phyloP scores from a whole-genome alignment of 1,140 invertebrate genomes.

The Mycetomoellerius zeteki region DNA sequence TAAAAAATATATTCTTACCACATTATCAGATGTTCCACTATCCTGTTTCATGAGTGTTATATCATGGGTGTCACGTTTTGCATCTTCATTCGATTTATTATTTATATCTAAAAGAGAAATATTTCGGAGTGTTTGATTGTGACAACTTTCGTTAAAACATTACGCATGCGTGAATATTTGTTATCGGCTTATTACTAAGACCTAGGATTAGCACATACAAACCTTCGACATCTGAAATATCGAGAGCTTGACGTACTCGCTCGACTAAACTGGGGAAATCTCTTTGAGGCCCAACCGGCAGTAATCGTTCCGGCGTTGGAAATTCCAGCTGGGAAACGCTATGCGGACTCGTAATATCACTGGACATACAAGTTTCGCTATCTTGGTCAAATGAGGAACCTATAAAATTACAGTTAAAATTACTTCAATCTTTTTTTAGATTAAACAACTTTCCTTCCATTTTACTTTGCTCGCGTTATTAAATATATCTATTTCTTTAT shows the following conservation, averaged over 20 bases:
- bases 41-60: slow-evolving; percentile 76
- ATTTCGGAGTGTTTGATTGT: background rate
- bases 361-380: slow-evolving; percentile 81
- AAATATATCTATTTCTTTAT: slow-evolving; percentile 7
- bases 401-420: slow-evolving; percentile 27
- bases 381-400: slow-evolving; percentile 79
- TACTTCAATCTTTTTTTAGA: background rate
- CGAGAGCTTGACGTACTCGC: slow-evolving; percentile 79
- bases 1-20: slow-evolving; percentile 66
- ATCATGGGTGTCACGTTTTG: slow-evolving; percentile 37
- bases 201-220: background rate
- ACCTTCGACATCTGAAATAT: slow-evolving; percentile 79
- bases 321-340: slow-evolving; percentile 83
- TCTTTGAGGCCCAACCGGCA: slow-evolving; percentile 81
- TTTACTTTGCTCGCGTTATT: background rate
- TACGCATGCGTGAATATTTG: background rate
- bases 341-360: slow-evolving; percentile 81
- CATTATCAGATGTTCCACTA: slow-evolving; percentile 78
- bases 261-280: slow-evolving; percentile 80
- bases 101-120: slow-evolving; percentile 68
- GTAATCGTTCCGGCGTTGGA: slow-evolving; percentile 83
- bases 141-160: background rate
- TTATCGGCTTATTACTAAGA: background rate
- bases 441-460: background rate
- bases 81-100: slow-evolving; percentile 53